Percentiles rank a stretch among this genome's conserved stretches.
These are phyloP conservation scores for Hucho hucho DNA, from an alignment of 2,113 vertebrate species.

Conservation along the genomic window DNA sequence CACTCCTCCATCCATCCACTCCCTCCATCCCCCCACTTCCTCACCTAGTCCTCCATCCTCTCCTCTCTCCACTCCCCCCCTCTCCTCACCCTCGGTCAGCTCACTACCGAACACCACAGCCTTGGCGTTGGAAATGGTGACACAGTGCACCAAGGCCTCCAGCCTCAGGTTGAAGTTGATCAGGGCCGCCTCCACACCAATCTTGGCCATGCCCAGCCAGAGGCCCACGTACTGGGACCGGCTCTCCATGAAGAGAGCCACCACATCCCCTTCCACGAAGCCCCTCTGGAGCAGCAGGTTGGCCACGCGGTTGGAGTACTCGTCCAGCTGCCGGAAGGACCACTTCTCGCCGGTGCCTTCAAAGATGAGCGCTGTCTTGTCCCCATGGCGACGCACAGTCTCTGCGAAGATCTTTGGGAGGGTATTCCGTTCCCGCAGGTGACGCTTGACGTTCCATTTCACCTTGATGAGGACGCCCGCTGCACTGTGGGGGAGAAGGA, in stretches of 20 bases:
- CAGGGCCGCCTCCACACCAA: slow-evolving; percentile 92
- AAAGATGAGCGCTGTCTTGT: slow-evolving; percentile 91
- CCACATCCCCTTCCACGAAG: slow-evolving; percentile 82
- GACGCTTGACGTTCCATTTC: slow-evolving; percentile 83
- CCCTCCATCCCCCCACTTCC: not conserved
- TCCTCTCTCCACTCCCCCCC: too few species aligned
- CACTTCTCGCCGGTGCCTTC: slow-evolving; percentile 88
- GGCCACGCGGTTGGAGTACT: slow-evolving; percentile 87
- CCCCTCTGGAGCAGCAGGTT: slow-evolving; percentile 84
- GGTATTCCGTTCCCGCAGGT: slow-evolving; percentile 82
- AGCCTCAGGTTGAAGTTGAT: slow-evolving; percentile 93
- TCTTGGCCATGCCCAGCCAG: slow-evolving; percentile 97
- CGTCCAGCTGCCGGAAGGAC: slow-evolving; percentile 90
- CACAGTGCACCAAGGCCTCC: slow-evolving; percentile 90
- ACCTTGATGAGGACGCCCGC: slow-evolving; percentile 83
- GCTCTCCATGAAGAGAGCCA: slow-evolving; percentile 96
- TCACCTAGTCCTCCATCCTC: too few species aligned
- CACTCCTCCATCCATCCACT: not conserved
- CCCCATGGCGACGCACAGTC: slow-evolving; percentile 72
- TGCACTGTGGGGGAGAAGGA: slow-evolving; percentile 76
- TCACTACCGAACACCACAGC: slow-evolving; percentile 90
- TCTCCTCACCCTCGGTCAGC: slow-evolving; percentile 86
- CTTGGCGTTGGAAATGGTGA: slow-evolving; percentile 87
- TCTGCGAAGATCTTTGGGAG: slow-evolving; percentile 87
- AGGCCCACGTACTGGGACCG: slow-evolving; percentile 91